phyloP scores from a whole-genome alignment of 2,113 vertebrate genomes.

The Psammodynastes pulverulentus region DNA sequence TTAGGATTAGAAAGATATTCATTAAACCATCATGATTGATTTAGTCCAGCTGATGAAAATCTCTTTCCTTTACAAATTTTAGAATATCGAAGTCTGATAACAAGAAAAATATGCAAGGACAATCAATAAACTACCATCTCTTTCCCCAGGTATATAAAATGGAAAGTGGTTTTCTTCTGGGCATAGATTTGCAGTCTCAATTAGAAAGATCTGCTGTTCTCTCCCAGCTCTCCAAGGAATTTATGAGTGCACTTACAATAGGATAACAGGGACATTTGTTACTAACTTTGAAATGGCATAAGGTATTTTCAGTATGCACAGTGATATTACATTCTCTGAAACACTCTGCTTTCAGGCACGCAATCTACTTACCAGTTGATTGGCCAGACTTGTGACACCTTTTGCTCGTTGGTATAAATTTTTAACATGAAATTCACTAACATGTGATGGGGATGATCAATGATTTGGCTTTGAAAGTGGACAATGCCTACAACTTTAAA shows the following conservation, averaged over 20 bases:
- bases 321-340: background rate
- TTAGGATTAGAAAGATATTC: background rate
- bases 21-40: background rate
- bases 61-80: background rate
- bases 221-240: background rate
- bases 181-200: background rate
- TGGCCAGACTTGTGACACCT: background rate
- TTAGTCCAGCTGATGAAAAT: background rate
- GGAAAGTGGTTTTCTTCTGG: background rate
- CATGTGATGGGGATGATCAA: background rate
- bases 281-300: background rate
- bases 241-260: background rate
- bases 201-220: background rate
- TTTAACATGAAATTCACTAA: background rate
- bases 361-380: background rate
- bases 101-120: background rate
- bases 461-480: background rate
- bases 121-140: background rate
- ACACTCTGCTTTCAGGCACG: background rate
- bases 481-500: background rate
- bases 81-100: background rate
- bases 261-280: background rate
- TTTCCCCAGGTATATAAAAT: background rate
- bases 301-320: background rate
- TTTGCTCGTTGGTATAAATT: background rate